Percentiles rank a stretch among this genome's conserved stretches.
Evolutionary conservation across 2,888 invertebrate species (phyloP).

Genomic region (Salticus scenicus): DNA sequence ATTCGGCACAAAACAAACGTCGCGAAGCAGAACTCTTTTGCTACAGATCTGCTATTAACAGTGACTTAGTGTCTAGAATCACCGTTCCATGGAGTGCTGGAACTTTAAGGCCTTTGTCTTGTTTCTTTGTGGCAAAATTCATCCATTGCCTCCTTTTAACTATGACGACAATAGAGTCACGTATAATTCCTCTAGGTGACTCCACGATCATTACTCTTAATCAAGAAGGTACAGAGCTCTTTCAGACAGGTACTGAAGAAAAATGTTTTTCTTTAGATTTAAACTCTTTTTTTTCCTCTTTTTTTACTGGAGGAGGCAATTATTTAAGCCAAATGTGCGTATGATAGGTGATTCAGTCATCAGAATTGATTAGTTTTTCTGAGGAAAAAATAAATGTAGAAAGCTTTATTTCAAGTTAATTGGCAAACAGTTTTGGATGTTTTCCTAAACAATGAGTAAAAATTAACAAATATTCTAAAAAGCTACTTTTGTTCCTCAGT

Average conservation of each 20-base stretch:
- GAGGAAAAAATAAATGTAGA: not conserved
- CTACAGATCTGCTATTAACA: not conserved
- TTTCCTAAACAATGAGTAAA: no score
- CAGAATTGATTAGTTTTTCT: not conserved
- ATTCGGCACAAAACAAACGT: constrained; percentile 3
- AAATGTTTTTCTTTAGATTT: not conserved
- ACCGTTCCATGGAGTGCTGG: not conserved
- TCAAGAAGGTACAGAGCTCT: not conserved
- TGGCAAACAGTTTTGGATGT: no score
- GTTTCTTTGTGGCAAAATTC: not conserved
- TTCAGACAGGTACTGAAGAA: not conserved
- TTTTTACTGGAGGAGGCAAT: not conserved
- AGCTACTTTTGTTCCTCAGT: no score
- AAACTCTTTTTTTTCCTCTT: not conserved
- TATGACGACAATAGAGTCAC: constrained; percentile 12
- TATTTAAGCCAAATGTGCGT: not conserved
- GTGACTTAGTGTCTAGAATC: not conserved
- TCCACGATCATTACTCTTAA: constrained; percentile 7
- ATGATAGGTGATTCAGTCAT: not conserved
- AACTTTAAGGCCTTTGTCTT: not conserved
- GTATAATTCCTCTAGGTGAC: not conserved
- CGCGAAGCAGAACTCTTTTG: not conserved
- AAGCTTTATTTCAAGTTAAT: not conserved
- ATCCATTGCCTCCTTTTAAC: constrained; percentile 19
- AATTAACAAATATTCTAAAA: no score